Evolutionary conservation across 1,140 invertebrate genomes (phyloP).

Genomic region (Drosophila kepulauana): DNA sequence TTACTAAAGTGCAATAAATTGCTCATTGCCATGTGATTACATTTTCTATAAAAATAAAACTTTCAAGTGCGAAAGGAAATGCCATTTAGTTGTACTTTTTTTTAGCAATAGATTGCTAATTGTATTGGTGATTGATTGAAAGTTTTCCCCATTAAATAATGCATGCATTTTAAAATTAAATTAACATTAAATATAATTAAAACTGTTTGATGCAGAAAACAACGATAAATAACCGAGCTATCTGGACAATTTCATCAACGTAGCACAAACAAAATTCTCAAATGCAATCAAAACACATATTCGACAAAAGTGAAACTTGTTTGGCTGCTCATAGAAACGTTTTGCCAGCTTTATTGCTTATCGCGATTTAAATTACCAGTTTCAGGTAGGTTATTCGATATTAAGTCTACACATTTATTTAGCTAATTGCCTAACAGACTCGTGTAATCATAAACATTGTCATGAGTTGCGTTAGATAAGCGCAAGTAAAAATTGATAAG

Average conservation of each 20-base stretch:
- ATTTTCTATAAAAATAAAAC: slow-evolving; percentile 18
- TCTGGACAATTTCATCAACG: slow-evolving; percentile 1
- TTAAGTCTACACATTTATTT: slow-evolving; percentile 19
- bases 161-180: neutral
- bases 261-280: neutral
- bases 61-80: slow-evolving; percentile 41
- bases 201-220: neutral
- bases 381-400: slow-evolving; percentile 24
- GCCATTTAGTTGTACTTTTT: slow-evolving; percentile 18
- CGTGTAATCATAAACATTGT: slow-evolving; percentile 12
- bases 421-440: slow-evolving; percentile 19
- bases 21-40: slow-evolving; percentile 35
- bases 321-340: slow-evolving; percentile 14
- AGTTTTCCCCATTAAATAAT: neutral
- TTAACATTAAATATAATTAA: neutral
- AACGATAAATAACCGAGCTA: neutral
- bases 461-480: slow-evolving; percentile 21
- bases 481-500: slow-evolving; percentile 30
- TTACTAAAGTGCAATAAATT: slow-evolving; percentile 24
- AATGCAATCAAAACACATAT: slow-evolving; percentile 14
- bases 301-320: slow-evolving; percentile 26
- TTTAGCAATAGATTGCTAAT: slow-evolving; percentile 3
- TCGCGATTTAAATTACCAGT: slow-evolving; percentile 18
- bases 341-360: slow-evolving; percentile 26
- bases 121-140: neutral